Base-by-base conservation (phyloP, 2,888 invertebrate genomes). In the Acrobeloides nanus region DNA sequence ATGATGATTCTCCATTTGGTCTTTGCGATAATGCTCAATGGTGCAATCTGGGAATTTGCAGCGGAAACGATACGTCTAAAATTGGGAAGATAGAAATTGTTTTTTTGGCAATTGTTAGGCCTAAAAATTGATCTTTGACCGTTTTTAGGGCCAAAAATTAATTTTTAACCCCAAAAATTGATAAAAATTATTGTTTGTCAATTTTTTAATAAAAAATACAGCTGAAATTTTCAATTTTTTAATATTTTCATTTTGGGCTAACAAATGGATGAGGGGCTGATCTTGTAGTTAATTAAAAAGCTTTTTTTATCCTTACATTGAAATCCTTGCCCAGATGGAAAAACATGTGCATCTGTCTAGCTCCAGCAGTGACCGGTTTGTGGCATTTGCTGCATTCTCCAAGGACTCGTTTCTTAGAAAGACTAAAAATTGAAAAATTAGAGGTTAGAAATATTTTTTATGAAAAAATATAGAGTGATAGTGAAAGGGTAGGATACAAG, bases 311-410 rank as follows among this genome's bases (percentile, higher is more conserved):
- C 41, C 52, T 24, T 38, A 66, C 66, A 37, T 56, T 54, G 32
- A 61, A 52, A 42, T 69, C 69, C 44, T 70, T 71, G 31, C 64
- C 64, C 46, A 71, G 53, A 51, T 71, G 71, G 64, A 59, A 71
- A 58, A 72, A 71, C 69, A 71, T 68, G 61, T 71, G 71, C 71
- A 71, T 71, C 51, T 71, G 70, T 18, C 71, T 48, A 10, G 70
- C 70, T 6, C 71, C 71, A 15, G 71, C 71, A 2, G 71, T 71
- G 38, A 71, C 67, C 8, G 70, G 70, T 51, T 71, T 71, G 46
- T 66, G 61, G 38, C 71, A 71, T 39, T 62, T 58, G 38, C 54
- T 52, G 57, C 71, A 71, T 47, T 66, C 62, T 2, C 71, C 71
- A 34, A 71, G 62, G 10, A 71, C 71, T 1, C 70, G 56, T 47